These are phyloP conservation scores for Cataglyphis rosenhaueri DNA, from an alignment of 2,888 invertebrate genomes.

Conservation along the genomic window DNA sequence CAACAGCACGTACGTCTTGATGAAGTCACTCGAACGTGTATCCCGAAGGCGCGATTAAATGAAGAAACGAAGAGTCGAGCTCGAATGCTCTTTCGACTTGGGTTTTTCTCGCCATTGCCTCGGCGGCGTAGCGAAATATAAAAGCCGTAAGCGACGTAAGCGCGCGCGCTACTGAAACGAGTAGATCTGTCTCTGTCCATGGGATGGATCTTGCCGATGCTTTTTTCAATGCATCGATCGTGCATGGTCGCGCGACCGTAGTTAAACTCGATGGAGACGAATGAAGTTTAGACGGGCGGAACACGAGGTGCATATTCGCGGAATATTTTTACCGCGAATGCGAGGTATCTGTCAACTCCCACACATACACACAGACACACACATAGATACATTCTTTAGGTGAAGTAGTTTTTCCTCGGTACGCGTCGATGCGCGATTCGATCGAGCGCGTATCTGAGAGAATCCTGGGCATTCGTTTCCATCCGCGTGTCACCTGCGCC, in stretches of 20 bases:
- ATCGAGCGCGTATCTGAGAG: constrained; percentile 65
- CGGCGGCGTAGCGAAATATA: constrained; percentile 42
- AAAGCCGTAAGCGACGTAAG: constrained; percentile 33
- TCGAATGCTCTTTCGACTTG: constrained; percentile 28
- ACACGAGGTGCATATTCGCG: constrained; percentile 42
- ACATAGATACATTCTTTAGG: background rate
- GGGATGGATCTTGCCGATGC: constrained; percentile 35
- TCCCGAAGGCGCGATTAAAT: constrained; percentile 50
- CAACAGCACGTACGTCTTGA: constrained; percentile 23
- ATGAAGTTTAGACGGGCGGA: constrained; percentile 41
- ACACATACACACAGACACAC: no score
- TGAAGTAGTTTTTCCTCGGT: constrained; percentile 50
- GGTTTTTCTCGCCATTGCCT: constrained; percentile 42
- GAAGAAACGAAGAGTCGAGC: constrained; percentile 29
- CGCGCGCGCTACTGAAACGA: constrained; percentile 41
- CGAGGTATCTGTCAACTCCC: constrained; percentile 39
- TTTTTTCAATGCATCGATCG: constrained; percentile 40
- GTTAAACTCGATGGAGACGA: constrained; percentile 48
- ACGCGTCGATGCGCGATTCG: constrained; percentile 62
- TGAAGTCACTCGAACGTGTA: constrained; percentile 52
- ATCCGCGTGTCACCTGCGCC: constrained; percentile 62
- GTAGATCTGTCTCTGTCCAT: constrained; percentile 45
- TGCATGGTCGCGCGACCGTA: constrained; percentile 38
- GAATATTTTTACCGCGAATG: constrained; percentile 42
- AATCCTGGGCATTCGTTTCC: constrained; percentile 69